Percentiles rank a stretch among this genome's conserved stretches.
These are phyloP conservation scores for Dasyornis broadbenti DNA, from an alignment of 2,113 vertebrate species.

Conservation along the genomic window DNA sequence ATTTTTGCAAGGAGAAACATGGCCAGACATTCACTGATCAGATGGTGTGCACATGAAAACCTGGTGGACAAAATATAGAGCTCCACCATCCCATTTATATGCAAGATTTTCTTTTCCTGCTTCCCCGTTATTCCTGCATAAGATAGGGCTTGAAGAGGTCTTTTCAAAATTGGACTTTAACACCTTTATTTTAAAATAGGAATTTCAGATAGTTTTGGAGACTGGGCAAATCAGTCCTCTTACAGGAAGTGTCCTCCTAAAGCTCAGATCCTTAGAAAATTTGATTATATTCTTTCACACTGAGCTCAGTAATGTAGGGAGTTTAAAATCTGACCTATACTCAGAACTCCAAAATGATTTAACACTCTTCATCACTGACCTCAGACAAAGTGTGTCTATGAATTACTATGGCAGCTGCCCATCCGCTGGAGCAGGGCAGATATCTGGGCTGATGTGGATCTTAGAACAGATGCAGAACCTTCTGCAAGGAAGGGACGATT, in stretches of 20 bases:
- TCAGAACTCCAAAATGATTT: neutral
- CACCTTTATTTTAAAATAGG: neutral
- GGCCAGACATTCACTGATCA: neutral
- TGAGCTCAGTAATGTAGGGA: neutral
- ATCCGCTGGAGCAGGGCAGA: neutral
- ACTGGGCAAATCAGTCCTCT: neutral
- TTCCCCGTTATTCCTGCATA: neutral
- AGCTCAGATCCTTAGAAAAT: neutral
- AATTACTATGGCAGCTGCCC: neutral
- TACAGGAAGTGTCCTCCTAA: neutral
- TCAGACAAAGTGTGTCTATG: neutral
- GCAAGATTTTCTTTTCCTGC: neutral
- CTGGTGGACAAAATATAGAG: neutral
- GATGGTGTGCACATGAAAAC: neutral
- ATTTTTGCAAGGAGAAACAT: neutral
- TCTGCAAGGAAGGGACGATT: neutral
- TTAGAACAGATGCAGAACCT: neutral
- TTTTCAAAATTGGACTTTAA: neutral
- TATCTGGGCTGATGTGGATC: neutral
- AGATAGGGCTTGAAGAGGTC: neutral
- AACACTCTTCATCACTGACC: neutral
- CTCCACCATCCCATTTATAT: neutral
- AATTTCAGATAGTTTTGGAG: neutral
- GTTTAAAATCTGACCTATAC: neutral
- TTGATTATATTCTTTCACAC: neutral